These are phyloP conservation scores for Craterocephalus amniculus DNA, from an alignment of 2,797 vertebrate genomes.

Conservation along the genomic window DNA sequence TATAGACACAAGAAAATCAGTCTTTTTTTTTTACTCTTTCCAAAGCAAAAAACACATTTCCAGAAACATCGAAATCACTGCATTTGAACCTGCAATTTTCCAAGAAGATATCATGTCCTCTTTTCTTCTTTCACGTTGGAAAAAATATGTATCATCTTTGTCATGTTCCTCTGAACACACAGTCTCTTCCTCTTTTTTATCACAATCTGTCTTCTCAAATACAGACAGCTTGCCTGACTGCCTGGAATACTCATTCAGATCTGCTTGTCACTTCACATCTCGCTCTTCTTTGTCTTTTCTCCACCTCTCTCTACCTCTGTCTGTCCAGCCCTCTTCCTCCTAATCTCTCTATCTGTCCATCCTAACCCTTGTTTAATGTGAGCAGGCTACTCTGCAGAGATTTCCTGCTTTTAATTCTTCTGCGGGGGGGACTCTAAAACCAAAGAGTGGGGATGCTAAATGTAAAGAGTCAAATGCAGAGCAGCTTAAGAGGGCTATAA, in stretches of 20 bases:
- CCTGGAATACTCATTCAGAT: constrained; percentile 63
- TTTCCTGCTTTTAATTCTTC: constrained; percentile 67
- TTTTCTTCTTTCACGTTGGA: background rate
- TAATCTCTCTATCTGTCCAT: constrained; percentile 60
- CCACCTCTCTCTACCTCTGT: constrained; percentile 37
- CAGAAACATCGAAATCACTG: too few species aligned
- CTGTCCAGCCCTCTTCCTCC: constrained; percentile 28
- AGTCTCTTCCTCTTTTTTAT: constrained; percentile 31
- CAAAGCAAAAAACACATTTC: too few species aligned
- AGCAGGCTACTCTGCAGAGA: constrained; percentile 48
- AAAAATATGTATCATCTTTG: background rate
- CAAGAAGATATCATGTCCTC: background rate
- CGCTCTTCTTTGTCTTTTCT: constrained; percentile 49
- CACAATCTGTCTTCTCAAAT: constrained; percentile 50
- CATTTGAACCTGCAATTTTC: background rate
- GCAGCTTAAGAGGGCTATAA: constrained; percentile 80
- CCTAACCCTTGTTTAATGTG: constrained; percentile 32
- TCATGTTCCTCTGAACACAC: constrained; percentile 11
- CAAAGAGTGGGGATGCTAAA: constrained; percentile 70
- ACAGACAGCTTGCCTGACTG: constrained; percentile 56
- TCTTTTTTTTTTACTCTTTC: too few species aligned
- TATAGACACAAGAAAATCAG: too few species aligned
- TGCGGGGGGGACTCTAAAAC: constrained; percentile 57
- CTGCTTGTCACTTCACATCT: constrained; percentile 73
- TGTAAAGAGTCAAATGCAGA: constrained; percentile 79